phyloP scores from a whole-genome alignment of 1,140 invertebrate genomes.

The Drosophila parabipectinata region DNA sequence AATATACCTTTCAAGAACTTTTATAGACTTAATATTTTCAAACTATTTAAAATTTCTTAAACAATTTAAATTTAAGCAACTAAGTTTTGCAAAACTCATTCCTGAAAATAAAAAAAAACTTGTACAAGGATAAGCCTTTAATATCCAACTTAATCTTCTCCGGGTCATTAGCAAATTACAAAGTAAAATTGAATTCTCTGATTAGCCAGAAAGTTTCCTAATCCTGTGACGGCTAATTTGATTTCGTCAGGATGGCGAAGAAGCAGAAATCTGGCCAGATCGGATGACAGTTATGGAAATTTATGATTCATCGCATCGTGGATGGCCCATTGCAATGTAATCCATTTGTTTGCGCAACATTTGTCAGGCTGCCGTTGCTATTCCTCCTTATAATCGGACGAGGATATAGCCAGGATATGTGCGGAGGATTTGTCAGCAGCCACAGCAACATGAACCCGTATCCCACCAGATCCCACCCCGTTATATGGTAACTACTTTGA shows the following conservation, averaged over 20 bases:
- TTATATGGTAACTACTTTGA: conserved; percentile 60
- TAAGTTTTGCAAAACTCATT: no score
- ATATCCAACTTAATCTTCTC: background rate
- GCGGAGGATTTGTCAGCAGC: conserved; percentile 51
- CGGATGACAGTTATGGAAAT: conserved; percentile 79
- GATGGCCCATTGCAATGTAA: conserved; percentile 54
- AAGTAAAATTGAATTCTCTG: conserved; percentile 41
- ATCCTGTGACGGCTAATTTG: conserved; percentile 44
- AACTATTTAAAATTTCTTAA: no score
- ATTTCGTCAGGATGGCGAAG: conserved; percentile 15
- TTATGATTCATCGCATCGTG: conserved; percentile 72
- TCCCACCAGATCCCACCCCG: conserved; percentile 60
- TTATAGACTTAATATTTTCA: no score
- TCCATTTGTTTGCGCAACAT: conserved; percentile 82
- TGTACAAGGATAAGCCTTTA: background rate
- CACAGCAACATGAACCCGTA: conserved; percentile 11
- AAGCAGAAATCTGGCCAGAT: conserved; percentile 38
- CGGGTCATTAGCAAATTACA: conserved; percentile 58
- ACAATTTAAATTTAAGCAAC: no score
- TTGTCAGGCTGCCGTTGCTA: conserved; percentile 61
- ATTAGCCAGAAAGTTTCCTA: conserved; percentile 50
- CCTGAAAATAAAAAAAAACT: background rate
- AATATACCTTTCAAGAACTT: no score
- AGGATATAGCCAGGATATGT: conserved; percentile 42
- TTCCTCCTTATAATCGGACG: conserved; percentile 19